phyloP scores from a whole-genome alignment of 1,140 invertebrate species.

The Dendroctonus valens region DNA sequence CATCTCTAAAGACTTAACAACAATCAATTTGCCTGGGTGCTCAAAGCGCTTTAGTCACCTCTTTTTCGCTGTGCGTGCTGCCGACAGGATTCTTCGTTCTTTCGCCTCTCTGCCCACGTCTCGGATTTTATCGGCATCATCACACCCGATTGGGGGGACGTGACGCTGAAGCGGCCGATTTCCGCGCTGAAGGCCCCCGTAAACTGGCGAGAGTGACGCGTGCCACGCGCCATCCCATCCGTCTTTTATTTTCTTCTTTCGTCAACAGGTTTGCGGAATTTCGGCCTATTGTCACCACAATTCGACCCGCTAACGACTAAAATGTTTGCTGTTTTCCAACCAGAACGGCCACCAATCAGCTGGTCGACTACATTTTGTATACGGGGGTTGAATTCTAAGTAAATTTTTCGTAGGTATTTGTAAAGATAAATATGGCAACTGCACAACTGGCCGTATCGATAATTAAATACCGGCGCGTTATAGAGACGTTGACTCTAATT shows the following conservation, averaged over 20 bases:
- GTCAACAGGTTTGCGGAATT: no score
- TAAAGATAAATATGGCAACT: no score
- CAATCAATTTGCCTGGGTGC: constrained; percentile 6
- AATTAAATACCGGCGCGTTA: not conserved
- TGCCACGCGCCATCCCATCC: constrained; percentile 13
- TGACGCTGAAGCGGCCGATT: constrained; percentile 18
- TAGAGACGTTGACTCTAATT: constrained; percentile 27
- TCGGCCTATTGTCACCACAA: no score
- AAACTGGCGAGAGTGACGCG: constrained; percentile 12
- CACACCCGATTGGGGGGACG: constrained; percentile 17
- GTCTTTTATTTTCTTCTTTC: no score
- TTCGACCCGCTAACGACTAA: no score
- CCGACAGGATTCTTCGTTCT: constrained; percentile 8
- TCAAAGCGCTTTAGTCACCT: constrained; percentile 7
- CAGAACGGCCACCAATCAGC: no score
- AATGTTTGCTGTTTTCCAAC: no score
- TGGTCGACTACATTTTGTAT: no score
- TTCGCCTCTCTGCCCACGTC: constrained; percentile 7
- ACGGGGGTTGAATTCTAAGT: no score
- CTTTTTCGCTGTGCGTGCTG: not conserved
- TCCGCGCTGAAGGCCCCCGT: constrained; percentile 7
- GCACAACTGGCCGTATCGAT: no score
- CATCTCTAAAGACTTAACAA: constrained; percentile 1
- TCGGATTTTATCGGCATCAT: constrained; percentile 23
- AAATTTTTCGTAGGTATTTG: no score